Conservation (phyloP, 1,140 invertebrate genomes). For the Microplitis mediator region DNA sequence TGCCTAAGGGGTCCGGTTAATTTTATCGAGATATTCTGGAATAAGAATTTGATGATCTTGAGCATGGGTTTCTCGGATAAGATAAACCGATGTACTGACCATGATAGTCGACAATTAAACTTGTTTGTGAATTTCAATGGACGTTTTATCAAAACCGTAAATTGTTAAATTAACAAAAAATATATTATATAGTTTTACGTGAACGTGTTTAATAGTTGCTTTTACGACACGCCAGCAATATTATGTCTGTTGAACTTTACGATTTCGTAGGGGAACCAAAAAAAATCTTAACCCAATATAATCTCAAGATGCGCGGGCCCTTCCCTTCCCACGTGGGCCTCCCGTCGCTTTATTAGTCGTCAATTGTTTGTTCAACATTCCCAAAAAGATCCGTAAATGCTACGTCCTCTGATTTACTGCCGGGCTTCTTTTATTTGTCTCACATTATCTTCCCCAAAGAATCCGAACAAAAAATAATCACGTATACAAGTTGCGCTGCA, state of each 20-base stretch:
- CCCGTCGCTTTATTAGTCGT: slow-evolving; percentile 60
- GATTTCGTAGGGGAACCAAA: slow-evolving; percentile 13
- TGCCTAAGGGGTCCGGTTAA: slow-evolving; percentile 13
- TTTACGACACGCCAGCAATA: slow-evolving; percentile 19
- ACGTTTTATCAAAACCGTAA: background rate
- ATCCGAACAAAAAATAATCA: slow-evolving; percentile 1
- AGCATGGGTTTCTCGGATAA: background rate
- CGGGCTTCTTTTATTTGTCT: slow-evolving; percentile 25
- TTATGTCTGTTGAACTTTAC: slow-evolving; percentile 17
- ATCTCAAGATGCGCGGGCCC: slow-evolving; percentile 14
- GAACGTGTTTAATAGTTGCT: slow-evolving; percentile 17
- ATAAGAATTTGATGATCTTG: no score
- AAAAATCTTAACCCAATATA: slow-evolving; percentile 7
- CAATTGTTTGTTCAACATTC: slow-evolving; percentile 64
- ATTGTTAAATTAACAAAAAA: background rate
- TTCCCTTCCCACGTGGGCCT: slow-evolving; percentile 50
- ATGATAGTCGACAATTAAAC: background rate
- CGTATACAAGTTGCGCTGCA: background rate
- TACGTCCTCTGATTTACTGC: slow-evolving; percentile 57
- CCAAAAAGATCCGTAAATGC: slow-evolving; percentile 61
- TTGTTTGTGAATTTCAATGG: background rate
- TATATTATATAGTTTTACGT: slow-evolving; percentile 14
- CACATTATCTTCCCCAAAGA: slow-evolving; percentile 9
- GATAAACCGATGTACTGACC: no score
- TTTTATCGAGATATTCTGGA: no score